These are phyloP conservation scores for Muscidifurax raptorellus DNA, from an alignment of 1,140 invertebrate genomes.

Conservation along the genomic window DNA sequence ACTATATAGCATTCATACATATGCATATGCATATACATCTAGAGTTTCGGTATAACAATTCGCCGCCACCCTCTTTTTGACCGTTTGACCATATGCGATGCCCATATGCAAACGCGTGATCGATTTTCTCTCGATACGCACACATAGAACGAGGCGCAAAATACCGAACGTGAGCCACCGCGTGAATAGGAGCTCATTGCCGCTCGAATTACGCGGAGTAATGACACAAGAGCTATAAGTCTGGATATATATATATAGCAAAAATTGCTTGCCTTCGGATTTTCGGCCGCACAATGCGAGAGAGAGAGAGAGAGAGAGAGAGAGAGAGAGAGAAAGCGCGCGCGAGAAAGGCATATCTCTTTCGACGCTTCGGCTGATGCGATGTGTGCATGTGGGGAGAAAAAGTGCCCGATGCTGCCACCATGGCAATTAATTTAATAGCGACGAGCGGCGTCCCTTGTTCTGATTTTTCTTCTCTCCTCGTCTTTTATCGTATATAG, in stretches of 20 bases:
- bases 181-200: constrained; percentile 62
- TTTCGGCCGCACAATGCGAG: neutral
- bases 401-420: neutral
- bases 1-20: neutral
- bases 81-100: constrained; percentile 73
- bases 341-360: neutral
- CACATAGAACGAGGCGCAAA: constrained; percentile 58
- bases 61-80: constrained; percentile 70
- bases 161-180: constrained; percentile 52
- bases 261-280: neutral
- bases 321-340: neutral
- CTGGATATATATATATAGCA: constrained; percentile 10
- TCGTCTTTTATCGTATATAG: neutral
- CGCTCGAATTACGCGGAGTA: constrained; percentile 68
- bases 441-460: constrained; percentile 20
- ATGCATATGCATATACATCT: neutral
- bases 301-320: constrained; percentile 7
- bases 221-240: constrained; percentile 55
- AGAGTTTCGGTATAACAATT: constrained; percentile 40
- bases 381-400: neutral
- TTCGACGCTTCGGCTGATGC: neutral
- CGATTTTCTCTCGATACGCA: constrained; percentile 58
- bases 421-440: constrained; percentile 43
- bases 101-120: constrained; percentile 70
- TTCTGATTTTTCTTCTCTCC: neutral